Percentiles rank a stretch among this genome's conserved stretches.
phyloP scores from a whole-genome alignment of 2,888 invertebrate species.

The Eilema depressum region DNA sequence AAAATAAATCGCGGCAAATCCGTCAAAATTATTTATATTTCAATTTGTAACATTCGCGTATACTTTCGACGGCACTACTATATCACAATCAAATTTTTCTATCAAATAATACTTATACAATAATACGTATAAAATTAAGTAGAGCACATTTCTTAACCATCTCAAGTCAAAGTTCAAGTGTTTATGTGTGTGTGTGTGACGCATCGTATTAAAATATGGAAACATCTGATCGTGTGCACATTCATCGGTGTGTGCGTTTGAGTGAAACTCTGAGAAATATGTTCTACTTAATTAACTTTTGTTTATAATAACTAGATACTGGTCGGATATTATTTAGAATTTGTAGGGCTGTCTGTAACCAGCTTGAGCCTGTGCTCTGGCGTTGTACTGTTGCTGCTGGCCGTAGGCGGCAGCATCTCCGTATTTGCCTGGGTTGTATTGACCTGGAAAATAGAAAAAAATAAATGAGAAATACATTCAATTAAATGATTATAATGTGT shows the following conservation, averaged over 20 bases:
- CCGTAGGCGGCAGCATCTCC: slow-evolving; percentile 60
- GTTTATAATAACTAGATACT: slow-evolving; percentile 42
- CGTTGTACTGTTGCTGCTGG: slow-evolving; percentile 63
- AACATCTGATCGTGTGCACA: slow-evolving; percentile 35
- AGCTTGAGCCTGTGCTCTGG: slow-evolving; percentile 70
- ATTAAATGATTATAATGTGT: background rate
- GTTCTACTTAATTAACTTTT: slow-evolving; percentile 45
- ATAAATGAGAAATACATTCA: background rate
- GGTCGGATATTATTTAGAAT: slow-evolving; percentile 62
- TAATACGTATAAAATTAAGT: slow-evolving; percentile 27
- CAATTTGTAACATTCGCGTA: background rate
- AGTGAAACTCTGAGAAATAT: slow-evolving; percentile 37
- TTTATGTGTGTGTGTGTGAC: slow-evolving; percentile 2
- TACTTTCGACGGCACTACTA: slow-evolving; percentile 12
- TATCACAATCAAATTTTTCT: slow-evolving; percentile 44
- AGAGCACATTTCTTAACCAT: slow-evolving; percentile 33
- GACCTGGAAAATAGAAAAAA: slow-evolving; percentile 68
- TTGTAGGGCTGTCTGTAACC: slow-evolving; percentile 79
- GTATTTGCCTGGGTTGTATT: slow-evolving; percentile 81
- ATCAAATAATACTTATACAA: slow-evolving; percentile 44
- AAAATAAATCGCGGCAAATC: background rate
- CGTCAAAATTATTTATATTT: background rate
- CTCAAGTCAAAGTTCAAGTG: background rate
- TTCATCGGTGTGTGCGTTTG: slow-evolving; percentile 21
- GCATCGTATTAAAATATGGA: slow-evolving; percentile 28